A percentile compares a stretch with the other conserved stretches of the same genome.
Evolutionary conservation across 2,113 vertebrate species (phyloP).

Genomic region (Corythoichthys haematopterus): DNA sequence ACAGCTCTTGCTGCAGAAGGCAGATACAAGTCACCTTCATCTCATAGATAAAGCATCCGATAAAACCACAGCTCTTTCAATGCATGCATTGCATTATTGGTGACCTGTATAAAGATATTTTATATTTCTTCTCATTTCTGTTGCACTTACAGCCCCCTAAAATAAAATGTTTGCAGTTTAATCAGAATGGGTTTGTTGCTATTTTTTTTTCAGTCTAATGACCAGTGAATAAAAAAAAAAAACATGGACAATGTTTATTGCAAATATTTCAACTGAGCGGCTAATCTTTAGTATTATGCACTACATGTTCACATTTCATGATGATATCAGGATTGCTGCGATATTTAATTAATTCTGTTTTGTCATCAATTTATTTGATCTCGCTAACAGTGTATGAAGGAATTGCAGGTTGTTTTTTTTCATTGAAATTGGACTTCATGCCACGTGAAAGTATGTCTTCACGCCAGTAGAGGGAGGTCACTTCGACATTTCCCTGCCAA

Average conservation of each 20-base stretch:
- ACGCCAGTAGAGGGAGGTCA: background rate
- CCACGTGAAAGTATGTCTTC: background rate
- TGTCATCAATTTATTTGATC: background rate
- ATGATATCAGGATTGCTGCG: background rate
- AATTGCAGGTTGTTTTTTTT: background rate
- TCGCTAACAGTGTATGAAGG: background rate
- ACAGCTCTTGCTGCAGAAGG: slow-evolving; percentile 27
- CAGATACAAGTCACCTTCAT: slow-evolving; percentile 28
- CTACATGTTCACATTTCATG: background rate
- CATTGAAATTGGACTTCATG: background rate
- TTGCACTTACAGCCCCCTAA: background rate
- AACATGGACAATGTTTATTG: background rate
- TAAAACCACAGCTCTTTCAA: background rate
- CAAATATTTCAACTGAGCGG: background rate
- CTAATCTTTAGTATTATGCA: background rate
- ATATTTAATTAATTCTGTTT: background rate
- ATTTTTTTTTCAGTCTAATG: background rate
- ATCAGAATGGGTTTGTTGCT: background rate
- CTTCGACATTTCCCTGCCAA: too few species aligned
- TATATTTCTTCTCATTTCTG: background rate
- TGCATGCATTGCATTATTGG: background rate
- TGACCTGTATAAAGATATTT: background rate
- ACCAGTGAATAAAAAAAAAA: background rate
- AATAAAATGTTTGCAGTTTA: background rate
- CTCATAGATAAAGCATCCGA: slow-evolving; percentile 4